phyloP scores from a whole-genome alignment of 2,888 invertebrate species.

The Aphidoletes aphidimyza region DNA sequence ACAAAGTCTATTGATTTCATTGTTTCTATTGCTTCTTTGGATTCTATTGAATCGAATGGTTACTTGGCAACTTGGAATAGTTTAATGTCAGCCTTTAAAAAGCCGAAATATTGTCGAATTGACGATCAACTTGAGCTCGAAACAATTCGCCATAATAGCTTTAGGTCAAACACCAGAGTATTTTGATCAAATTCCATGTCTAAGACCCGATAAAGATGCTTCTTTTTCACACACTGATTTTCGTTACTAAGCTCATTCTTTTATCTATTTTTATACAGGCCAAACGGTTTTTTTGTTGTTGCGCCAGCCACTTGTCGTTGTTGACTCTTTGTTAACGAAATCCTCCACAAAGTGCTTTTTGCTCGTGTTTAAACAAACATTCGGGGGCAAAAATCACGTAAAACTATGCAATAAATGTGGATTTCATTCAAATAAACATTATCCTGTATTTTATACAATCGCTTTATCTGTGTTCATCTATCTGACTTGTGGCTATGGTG shows the following conservation, averaged over 20 bases:
- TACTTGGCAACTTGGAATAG: too few species aligned
- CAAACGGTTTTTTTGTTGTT: slow-evolving; percentile 13
- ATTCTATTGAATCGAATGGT: too few species aligned
- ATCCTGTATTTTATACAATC: slow-evolving; percentile 2
- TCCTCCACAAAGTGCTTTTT: background rate
- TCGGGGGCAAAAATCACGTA: background rate
- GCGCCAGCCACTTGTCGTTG: background rate
- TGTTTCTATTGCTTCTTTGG: background rate
- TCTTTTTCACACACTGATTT: slow-evolving; percentile 4
- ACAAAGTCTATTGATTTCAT: background rate
- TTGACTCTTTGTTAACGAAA: slow-evolving; percentile 14
- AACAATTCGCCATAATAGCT: background rate
- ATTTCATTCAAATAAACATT: slow-evolving; percentile 36
- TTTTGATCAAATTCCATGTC: background rate
- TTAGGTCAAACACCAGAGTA: background rate
- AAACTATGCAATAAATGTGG: slow-evolving; percentile 49
- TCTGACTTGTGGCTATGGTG: background rate
- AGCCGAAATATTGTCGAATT: too few species aligned
- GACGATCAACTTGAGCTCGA: too few species aligned
- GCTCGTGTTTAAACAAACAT: background rate
- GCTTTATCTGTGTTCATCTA: background rate
- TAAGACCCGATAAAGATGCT: background rate
- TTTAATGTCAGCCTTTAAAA: too few species aligned
- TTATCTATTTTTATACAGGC: slow-evolving; percentile 29
- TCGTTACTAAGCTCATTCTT: background rate